These are phyloP conservation scores for Caradrina kadenii DNA, from an alignment of 2,888 invertebrate genomes.

Conservation along the genomic window DNA sequence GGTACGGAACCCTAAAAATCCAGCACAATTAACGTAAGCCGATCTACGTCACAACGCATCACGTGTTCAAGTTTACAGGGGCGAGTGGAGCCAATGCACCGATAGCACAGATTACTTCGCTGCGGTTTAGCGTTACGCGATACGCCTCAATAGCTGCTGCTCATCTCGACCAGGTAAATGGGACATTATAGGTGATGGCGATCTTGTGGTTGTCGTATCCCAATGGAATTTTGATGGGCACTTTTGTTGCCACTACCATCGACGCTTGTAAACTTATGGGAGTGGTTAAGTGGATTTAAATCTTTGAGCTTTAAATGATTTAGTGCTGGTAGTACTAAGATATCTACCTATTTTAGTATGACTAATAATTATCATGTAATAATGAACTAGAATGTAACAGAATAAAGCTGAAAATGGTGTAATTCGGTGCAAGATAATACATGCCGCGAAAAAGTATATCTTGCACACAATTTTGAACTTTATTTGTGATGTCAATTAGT, in stretches of 20 bases:
- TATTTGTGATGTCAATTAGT: too few relatives aligned
- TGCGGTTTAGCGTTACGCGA: slow-evolving; percentile 65
- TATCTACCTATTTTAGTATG: too few relatives aligned
- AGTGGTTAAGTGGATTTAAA: background rate
- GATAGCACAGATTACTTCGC: slow-evolving; percentile 40
- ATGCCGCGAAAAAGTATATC: too few relatives aligned
- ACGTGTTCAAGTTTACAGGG: slow-evolving; percentile 46
- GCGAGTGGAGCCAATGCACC: slow-evolving; percentile 49
- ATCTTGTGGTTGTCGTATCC: slow-evolving; percentile 38
- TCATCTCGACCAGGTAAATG: slow-evolving; percentile 43
- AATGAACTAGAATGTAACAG: too few relatives aligned
- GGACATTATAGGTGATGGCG: slow-evolving; percentile 48
- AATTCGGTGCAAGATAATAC: too few relatives aligned
- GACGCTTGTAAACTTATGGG: background rate
- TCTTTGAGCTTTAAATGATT: background rate
- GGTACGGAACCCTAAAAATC: too few relatives aligned
- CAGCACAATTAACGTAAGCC: too few relatives aligned
- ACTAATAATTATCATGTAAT: too few relatives aligned
- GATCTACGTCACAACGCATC: slow-evolving; percentile 32
- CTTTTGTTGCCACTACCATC: background rate
- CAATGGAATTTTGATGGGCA: slow-evolving; percentile 20
- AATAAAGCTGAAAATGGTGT: too few relatives aligned
- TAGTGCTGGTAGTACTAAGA: too few relatives aligned
- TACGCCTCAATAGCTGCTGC: slow-evolving; percentile 45
- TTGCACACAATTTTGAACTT: too few relatives aligned